Evolutionary conservation across 2,888 invertebrate species (phyloP).

Genomic region (Pachycephus smyrnensis): DNA sequence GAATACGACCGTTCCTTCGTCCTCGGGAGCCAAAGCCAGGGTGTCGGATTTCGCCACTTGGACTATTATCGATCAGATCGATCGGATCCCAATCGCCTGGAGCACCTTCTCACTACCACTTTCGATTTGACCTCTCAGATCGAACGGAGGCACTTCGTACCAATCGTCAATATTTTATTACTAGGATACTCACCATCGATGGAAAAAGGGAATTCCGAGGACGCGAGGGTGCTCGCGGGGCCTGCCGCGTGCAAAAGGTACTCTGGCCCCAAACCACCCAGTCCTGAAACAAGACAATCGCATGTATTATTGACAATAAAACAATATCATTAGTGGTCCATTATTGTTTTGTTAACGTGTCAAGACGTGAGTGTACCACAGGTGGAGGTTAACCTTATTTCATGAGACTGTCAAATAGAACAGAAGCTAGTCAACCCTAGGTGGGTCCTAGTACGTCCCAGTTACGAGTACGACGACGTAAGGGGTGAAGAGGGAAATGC

Average conservation of each 20-base stretch:
- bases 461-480: not conserved
- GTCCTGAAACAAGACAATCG: constrained; percentile 47
- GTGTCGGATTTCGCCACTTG: not conserved
- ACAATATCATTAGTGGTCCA: constrained; percentile 8
- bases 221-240: constrained; percentile 80
- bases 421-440: not conserved
- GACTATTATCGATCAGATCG: constrained; percentile 11
- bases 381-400: too few relatives aligned
- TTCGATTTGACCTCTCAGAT: too few relatives aligned
- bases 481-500: constrained; percentile 42
- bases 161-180: not conserved
- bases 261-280: constrained; percentile 66
- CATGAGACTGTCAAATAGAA: not conserved
- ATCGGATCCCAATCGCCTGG: not conserved
- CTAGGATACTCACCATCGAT: constrained; percentile 79
- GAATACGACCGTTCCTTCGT: not conserved
- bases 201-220: constrained; percentile 90
- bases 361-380: not conserved
- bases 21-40: not conserved
- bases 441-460: not conserved
- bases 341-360: not conserved
- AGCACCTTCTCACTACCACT: not conserved
- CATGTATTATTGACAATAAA: not conserved
- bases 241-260: constrained; percentile 66
- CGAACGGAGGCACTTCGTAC: not conserved